Base-by-base conservation (phyloP, 2,113 vertebrate genomes). In the Labrus mixtus region DNA sequence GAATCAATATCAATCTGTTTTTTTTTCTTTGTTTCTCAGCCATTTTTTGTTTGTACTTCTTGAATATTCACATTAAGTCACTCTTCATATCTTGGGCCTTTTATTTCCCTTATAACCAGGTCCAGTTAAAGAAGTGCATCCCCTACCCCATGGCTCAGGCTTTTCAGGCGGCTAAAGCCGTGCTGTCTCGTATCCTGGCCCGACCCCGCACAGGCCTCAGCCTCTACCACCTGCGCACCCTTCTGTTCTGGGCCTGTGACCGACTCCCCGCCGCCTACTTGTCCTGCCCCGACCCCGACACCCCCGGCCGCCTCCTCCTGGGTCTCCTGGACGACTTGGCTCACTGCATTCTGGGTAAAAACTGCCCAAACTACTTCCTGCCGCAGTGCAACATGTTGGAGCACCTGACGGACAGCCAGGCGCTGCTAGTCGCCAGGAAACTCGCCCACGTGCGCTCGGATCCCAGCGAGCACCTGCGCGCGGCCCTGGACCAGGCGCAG, bases 231-330 rank as follows among this genome's bases (percentile, higher is more conserved):
- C 92, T 96, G 58, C 93, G 95, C 33, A 96, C 95, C 0, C 82
- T 96, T 29, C 93, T 96, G 23, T 96, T 96, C 82, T 96, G 96
- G 95, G 96, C 96, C 10, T 97, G 96, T 12, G 96, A 97, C 81
- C 94, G 96, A 7, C 93, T 97, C 20, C 96, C 96, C 0, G 43
- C 91, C 0, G 86, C 94, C 68, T 97, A 95, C 87, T 82, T 97
- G 62, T 93, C 92, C 60, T 87, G 92, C 74, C 55, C 86, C 0
- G 94, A 95, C 1, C 73, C 93, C 0, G 92, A 95, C 48, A 95
- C 93, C 0, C 92, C 95, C 1, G 95, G 94, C 43, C 95, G 94
- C 68, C 93, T 95, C 41, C 91, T 95, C 8, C 93, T 97, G 5
- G 96, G 96, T 50, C 95, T 97, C 19, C 90, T 96, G 33, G 96